These are phyloP conservation scores for Electrophaes corylata DNA, from an alignment of 2,888 invertebrate genomes.

Conservation along the genomic window DNA sequence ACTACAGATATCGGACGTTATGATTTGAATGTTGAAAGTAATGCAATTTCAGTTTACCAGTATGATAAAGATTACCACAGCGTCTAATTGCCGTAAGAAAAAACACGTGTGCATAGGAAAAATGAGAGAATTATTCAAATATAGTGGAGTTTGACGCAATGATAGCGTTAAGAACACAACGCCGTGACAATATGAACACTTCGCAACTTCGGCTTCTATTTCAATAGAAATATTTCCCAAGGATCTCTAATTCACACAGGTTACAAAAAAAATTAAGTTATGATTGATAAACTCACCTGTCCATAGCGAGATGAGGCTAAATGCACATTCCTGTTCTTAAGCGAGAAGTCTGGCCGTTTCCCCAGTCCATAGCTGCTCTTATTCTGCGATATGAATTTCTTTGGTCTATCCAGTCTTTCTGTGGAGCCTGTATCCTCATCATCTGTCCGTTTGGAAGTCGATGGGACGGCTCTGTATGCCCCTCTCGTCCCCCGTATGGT, in stretches of 20 bases:
- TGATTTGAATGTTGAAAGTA: no score
- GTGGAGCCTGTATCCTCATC: conserved; percentile 73
- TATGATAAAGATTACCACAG: no score
- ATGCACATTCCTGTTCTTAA: conserved; percentile 80
- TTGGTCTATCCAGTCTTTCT: conserved; percentile 79
- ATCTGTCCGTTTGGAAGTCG: conserved; percentile 74
- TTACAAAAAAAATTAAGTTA: background rate
- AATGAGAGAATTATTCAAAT: no score
- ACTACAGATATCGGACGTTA: no score
- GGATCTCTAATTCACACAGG: background rate
- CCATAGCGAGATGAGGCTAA: conserved; percentile 79
- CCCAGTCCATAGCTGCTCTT: conserved; percentile 75
- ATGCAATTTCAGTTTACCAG: no score
- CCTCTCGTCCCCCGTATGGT: conserved; percentile 77
- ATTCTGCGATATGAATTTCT: conserved; percentile 78
- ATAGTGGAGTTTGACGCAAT: no score
- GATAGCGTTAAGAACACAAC: background rate
- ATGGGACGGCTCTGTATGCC: conserved; percentile 73
- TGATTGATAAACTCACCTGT: conserved; percentile 64
- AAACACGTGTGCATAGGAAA: no score
- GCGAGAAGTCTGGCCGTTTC: conserved; percentile 77
- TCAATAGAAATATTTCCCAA: background rate
- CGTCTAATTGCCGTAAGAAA: no score
- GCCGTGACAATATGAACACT: background rate
- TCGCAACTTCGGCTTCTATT: no score